Conservation (phyloP, 53 echinoderm and acorn worm species). For the Crossaster papposus region DNA sequence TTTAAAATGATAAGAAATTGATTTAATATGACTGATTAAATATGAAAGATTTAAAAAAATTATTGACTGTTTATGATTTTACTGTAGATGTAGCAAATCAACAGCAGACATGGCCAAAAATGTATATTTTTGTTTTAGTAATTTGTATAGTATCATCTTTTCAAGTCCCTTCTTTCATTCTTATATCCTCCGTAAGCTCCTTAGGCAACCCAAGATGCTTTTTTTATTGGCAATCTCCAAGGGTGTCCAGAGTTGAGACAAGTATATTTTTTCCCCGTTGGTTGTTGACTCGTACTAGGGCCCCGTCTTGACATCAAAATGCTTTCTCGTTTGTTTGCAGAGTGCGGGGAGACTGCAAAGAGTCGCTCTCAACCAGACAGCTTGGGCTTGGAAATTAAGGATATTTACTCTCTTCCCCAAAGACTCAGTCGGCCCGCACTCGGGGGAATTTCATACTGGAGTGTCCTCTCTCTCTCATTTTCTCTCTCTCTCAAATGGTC, state of each 20-base stretch:
- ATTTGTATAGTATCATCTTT: background rate
- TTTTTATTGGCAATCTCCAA: conserved; percentile 41
- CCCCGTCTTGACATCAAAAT: conserved; percentile 59
- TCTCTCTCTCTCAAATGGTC: conserved; percentile 38
- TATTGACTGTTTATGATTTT: background rate
- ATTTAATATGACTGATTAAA: background rate
- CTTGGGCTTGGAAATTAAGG: conserved; percentile 48
- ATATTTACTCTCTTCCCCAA: conserved; percentile 43
- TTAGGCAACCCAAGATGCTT: conserved; percentile 23
- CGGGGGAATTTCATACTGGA: conserved; percentile 3
- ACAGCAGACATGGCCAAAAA: background rate
- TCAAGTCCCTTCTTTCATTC: conserved; percentile 13
- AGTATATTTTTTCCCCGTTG: background rate
- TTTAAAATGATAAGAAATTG: background rate
- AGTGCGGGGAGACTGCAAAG: conserved; percentile 45
- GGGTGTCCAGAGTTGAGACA: conserved; percentile 12
- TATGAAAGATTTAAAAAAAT: background rate
- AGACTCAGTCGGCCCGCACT: conserved; percentile 47
- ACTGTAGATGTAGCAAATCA: conserved; percentile 24
- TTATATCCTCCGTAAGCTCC: conserved; percentile 12
- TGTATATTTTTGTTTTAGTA: background rate
- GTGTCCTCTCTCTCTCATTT: conserved; percentile 39
- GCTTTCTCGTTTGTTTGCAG: conserved; percentile 56
- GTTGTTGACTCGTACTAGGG: conserved; percentile 39
- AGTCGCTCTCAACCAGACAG: conserved; percentile 51